These are phyloP conservation scores for Diorhabda carinulata DNA, from an alignment of 1,140 invertebrate genomes.

Conservation along the genomic window DNA sequence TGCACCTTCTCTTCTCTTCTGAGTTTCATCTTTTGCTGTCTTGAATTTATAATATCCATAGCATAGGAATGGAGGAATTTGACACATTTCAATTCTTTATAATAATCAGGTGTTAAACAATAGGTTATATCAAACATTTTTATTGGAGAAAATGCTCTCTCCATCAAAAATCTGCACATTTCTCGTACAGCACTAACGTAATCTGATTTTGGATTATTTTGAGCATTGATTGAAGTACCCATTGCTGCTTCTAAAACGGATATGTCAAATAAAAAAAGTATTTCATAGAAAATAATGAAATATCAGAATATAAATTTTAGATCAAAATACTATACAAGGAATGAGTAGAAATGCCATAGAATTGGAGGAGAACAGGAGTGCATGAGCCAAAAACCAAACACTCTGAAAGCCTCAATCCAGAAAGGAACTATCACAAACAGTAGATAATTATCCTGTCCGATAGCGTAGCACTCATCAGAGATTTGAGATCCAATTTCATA, in stretches of 20 bases:
- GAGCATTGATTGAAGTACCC: conserved; percentile 64
- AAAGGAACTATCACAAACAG: too few relatives aligned
- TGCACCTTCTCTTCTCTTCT: conserved; percentile 8
- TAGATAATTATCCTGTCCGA: too few relatives aligned
- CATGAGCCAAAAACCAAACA: too few relatives aligned
- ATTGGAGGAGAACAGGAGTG: too few relatives aligned
- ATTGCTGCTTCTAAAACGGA: conserved; percentile 59
- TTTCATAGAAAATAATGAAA: too few relatives aligned
- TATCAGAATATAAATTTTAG: too few relatives aligned
- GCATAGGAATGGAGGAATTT: conserved; percentile 66
- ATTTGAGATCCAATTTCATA: too few relatives aligned
- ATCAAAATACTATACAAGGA: too few relatives aligned
- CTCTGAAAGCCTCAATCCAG: too few relatives aligned
- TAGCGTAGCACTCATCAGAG: too few relatives aligned
- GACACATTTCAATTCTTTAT: conserved; percentile 51
- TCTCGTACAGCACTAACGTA: conserved; percentile 69
- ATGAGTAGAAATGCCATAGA: too few relatives aligned
- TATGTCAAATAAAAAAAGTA: background rate
- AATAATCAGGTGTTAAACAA: conserved; percentile 25
- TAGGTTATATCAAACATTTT: conserved; percentile 23
- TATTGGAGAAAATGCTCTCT: conserved; percentile 47
- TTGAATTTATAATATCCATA: conserved; percentile 38
- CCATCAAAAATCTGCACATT: conserved; percentile 46
- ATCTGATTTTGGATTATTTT: conserved; percentile 62
- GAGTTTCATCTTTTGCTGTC: conserved; percentile 37